Percentiles rank a stretch among this genome's conserved stretches.
Conservation (phyloP, 2,888 invertebrate genomes). For the Ochropleura leucogaster region DNA sequence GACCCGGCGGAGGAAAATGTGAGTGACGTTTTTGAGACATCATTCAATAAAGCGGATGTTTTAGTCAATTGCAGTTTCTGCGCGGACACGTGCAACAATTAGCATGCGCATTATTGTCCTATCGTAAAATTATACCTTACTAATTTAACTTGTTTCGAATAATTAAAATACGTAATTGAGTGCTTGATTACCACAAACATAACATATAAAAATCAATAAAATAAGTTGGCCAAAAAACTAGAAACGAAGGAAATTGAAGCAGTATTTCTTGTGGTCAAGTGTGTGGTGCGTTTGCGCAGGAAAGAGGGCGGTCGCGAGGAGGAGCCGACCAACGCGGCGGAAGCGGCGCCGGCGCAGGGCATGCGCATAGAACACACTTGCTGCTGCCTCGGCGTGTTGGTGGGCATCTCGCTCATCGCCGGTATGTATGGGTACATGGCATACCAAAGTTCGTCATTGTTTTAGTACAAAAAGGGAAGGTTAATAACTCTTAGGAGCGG, state of each 20-base stretch:
- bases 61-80: conserved; percentile 47
- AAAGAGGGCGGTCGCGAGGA: conserved; percentile 89
- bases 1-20: conserved; percentile 87
- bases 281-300: conserved; percentile 73
- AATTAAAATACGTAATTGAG: conserved; percentile 6
- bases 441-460: neutral
- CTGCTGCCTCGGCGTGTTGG: conserved; percentile 89
- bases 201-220: neutral
- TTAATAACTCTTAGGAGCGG: neutral
- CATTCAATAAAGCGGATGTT: conserved; percentile 56
- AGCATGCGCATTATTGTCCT: conserved; percentile 10
- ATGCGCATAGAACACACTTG: conserved; percentile 88
- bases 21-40: conserved; percentile 74
- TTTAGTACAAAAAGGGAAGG: neutral
- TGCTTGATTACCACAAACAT: neutral
- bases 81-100: conserved; percentile 32
- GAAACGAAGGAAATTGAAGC: neutral
- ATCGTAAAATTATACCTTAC: conserved; percentile 1
- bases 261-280: conserved; percentile 29
- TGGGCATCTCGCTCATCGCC: conserved; percentile 90
- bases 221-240: neutral
- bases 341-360: conserved; percentile 77
- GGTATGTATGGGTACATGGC: conserved; percentile 70
- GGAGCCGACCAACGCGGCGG: conserved; percentile 86
- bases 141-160: neutral